A percentile compares a stretch with the other conserved stretches of the same genome.
Evolutionary conservation across 2,888 invertebrate genomes (phyloP).

Genomic region (Epinotia ramella): DNA sequence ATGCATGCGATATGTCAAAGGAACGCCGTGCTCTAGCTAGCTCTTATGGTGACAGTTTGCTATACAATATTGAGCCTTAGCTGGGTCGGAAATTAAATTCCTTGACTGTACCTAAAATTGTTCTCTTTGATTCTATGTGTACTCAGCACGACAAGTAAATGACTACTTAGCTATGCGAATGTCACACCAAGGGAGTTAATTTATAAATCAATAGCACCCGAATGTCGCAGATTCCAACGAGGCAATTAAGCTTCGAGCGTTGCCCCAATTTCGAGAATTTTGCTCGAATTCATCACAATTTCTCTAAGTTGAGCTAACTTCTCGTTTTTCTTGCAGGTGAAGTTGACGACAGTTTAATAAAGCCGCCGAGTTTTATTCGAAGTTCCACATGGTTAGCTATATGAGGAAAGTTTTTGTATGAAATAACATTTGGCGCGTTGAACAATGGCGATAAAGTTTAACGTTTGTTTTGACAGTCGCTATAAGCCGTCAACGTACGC

Average conservation of each 20-base stretch:
- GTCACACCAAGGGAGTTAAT: conserved; percentile 16
- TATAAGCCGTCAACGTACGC: neutral
- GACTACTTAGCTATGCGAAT: conserved; percentile 8
- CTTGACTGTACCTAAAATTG: too few species aligned
- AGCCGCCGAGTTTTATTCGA: conserved; percentile 25
- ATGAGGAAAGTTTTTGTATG: conserved; percentile 18
- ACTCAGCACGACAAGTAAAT: too few species aligned
- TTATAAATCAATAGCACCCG: conserved; percentile 27
- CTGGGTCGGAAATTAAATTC: too few species aligned
- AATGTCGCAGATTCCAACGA: conserved; percentile 23
- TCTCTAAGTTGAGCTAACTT: conserved; percentile 30
- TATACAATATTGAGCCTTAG: too few species aligned
- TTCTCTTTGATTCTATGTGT: too few species aligned
- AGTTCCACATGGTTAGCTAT: neutral
- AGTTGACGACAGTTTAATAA: conserved; percentile 37
- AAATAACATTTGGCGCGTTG: conserved; percentile 4
- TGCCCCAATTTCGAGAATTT: conserved; percentile 25
- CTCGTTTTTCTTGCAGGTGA: conserved; percentile 33
- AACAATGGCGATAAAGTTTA: neutral
- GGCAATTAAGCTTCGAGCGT: conserved; percentile 20
- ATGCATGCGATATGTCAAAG: too few species aligned
- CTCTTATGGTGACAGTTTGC: too few species aligned
- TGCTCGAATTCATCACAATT: conserved; percentile 22
- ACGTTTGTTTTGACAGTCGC: neutral
- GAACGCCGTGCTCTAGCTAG: too few species aligned